Evolutionary conservation across 2,113 vertebrate species (phyloP).

Genomic region (Actenoides lindsayi): DNA sequence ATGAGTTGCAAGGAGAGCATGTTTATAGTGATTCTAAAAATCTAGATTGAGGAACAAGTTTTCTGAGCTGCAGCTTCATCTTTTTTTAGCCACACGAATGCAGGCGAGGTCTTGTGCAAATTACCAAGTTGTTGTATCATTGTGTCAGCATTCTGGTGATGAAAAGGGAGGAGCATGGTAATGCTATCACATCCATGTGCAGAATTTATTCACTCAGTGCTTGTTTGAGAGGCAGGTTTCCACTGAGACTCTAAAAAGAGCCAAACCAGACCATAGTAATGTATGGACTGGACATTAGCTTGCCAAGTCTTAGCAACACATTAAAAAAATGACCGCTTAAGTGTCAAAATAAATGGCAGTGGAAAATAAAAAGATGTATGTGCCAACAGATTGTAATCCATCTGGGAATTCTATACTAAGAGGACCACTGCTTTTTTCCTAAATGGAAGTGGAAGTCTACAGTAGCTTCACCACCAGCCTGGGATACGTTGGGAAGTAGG

Average conservation of each 20-base stretch:
- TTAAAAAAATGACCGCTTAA: neutral
- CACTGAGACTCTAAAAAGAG: neutral
- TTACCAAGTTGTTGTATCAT: neutral
- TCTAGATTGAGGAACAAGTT: neutral
- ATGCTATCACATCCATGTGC: neutral
- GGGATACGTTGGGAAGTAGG: neutral
- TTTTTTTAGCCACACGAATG: neutral
- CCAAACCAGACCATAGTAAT: neutral
- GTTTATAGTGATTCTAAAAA: neutral
- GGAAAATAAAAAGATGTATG: neutral
- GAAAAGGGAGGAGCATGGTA: neutral
- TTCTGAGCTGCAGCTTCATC: neutral
- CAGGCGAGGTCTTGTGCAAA: neutral
- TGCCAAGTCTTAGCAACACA: neutral
- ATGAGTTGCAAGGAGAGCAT: neutral
- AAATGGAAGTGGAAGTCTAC: neutral
- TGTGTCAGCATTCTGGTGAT: neutral
- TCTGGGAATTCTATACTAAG: neutral
- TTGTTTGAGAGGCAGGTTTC: neutral
- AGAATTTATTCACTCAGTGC: neutral
- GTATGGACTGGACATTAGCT: neutral
- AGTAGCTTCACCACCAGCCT: neutral
- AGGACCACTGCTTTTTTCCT: neutral
- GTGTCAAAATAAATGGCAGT: neutral
- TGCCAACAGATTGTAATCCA: fast-evolving